These are phyloP conservation scores for Fregetta grallaria DNA, from an alignment of 2,113 vertebrate genomes.

Conservation along the genomic window DNA sequence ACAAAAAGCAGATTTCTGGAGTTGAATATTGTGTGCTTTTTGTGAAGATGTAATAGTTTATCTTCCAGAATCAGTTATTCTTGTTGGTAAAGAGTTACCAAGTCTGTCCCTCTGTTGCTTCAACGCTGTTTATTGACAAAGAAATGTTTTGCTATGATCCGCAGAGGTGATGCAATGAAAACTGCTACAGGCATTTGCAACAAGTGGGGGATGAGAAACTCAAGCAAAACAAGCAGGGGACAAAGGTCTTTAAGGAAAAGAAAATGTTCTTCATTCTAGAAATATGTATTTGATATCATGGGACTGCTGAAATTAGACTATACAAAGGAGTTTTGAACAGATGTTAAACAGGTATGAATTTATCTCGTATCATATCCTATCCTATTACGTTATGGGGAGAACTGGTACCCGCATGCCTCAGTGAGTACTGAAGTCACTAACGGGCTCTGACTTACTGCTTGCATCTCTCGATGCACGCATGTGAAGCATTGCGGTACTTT, in stretches of 20 bases:
- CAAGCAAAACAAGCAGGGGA: neutral
- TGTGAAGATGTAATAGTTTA: neutral
- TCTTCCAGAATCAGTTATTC: neutral
- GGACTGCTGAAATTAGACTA: neutral
- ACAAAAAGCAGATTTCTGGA: neutral
- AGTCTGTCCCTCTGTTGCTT: neutral
- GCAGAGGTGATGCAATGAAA: neutral
- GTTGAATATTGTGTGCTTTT: neutral
- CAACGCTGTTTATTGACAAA: neutral
- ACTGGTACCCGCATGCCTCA: neutral
- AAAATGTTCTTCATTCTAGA: neutral
- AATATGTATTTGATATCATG: neutral
- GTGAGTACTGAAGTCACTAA: too few species aligned
- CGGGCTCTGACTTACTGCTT: neutral
- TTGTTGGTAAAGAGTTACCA: neutral
- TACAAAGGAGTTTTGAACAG: neutral
- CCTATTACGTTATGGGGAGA: fast-evolving
- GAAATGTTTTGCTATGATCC: neutral
- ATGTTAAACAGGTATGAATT: neutral
- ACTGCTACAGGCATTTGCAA: neutral
- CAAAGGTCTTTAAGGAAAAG: neutral
- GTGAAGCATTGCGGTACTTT: fast-evolving
- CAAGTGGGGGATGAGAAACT: neutral
- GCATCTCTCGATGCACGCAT: fast-evolving
- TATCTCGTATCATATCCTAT: fast-evolving